A percentile compares a stretch with the other conserved stretches of the same genome.
phyloP scores from a whole-genome alignment of 2,888 invertebrate genomes.

The Griposia aprilina region DNA sequence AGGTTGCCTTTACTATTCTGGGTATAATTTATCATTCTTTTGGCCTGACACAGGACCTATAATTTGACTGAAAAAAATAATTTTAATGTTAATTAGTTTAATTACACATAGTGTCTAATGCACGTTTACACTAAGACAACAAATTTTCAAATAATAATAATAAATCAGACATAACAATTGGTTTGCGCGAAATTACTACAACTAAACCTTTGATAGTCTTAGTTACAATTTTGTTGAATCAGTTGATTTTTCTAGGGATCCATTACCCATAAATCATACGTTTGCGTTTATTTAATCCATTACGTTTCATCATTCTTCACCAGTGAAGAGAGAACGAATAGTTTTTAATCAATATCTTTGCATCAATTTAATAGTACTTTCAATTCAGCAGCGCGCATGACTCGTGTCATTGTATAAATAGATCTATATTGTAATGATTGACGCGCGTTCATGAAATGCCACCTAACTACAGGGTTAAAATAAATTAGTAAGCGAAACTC shows the following conservation, averaged over 20 bases:
- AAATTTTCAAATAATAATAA: background rate
- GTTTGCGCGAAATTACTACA: constrained; percentile 51
- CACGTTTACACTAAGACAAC: background rate
- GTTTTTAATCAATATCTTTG: background rate
- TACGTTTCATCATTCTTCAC: constrained; percentile 12
- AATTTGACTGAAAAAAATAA: background rate
- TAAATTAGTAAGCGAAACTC: background rate
- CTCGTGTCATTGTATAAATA: background rate
- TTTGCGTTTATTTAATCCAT: too few relatives aligned
- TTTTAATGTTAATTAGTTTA: background rate
- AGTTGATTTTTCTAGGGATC: background rate
- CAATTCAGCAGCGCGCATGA: background rate
- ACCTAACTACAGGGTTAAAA: background rate
- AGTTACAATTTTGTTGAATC: constrained; percentile 20
- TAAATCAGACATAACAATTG: constrained; percentile 14
- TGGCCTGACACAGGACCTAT: background rate
- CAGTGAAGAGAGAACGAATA: constrained; percentile 15
- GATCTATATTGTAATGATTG: background rate
- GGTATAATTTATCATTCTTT: background rate
- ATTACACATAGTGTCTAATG: background rate
- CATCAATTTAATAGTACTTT: background rate
- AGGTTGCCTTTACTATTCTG: background rate
- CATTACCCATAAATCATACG: background rate
- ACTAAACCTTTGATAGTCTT: constrained; percentile 18
- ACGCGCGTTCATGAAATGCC: constrained; percentile 5